A percentile compares a stretch with the other conserved stretches of the same genome.
phyloP scores from a whole-genome alignment of 1,140 invertebrate genomes.

The Ceratina japonica region DNA sequence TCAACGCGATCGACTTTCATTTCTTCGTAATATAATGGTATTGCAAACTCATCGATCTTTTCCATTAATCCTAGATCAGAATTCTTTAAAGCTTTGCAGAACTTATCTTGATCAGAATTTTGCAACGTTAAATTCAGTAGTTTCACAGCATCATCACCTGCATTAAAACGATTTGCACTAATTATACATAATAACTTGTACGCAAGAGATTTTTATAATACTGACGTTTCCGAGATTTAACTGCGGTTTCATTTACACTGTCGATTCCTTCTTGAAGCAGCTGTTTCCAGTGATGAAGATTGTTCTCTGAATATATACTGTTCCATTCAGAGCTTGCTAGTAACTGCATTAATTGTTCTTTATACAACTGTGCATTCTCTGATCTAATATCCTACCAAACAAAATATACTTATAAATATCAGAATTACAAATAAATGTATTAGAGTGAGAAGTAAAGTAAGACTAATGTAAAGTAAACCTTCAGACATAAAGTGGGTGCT shows the following conservation, averaged over 20 bases:
- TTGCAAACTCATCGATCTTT: slow-evolving; percentile 82
- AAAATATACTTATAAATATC: slow-evolving; percentile 22
- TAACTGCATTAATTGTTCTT: slow-evolving; percentile 61
- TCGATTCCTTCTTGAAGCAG: slow-evolving; percentile 71
- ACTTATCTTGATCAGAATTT: slow-evolving; percentile 77
- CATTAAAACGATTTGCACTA: slow-evolving; percentile 6
- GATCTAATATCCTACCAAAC: slow-evolving; percentile 57
- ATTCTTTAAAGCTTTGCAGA: slow-evolving; percentile 79
- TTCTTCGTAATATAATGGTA: slow-evolving; percentile 86
- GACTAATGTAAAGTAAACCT: slow-evolving; percentile 45
- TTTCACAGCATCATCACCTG: slow-evolving; percentile 79
- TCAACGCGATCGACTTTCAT: slow-evolving; percentile 85
- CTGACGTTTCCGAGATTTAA: slow-evolving; percentile 59
- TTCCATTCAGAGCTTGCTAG: slow-evolving; percentile 62
- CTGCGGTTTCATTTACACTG: slow-evolving; percentile 60
- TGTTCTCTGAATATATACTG: slow-evolving; percentile 60
- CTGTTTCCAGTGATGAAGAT: slow-evolving; percentile 67
- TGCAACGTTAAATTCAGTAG: slow-evolving; percentile 81
- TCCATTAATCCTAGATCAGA: slow-evolving; percentile 78
- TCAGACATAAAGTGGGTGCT: slow-evolving; percentile 65
- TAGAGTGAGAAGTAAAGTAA: slow-evolving; percentile 4
- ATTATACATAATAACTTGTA: neutral
- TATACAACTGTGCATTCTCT: slow-evolving; percentile 70
- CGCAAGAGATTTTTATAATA: neutral
- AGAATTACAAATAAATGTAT: neutral